A percentile compares a stretch with the other conserved stretches of the same genome.
phyloP scores from a whole-genome alignment of 2,888 invertebrate genomes.

The Frankliniella fusca region DNA sequence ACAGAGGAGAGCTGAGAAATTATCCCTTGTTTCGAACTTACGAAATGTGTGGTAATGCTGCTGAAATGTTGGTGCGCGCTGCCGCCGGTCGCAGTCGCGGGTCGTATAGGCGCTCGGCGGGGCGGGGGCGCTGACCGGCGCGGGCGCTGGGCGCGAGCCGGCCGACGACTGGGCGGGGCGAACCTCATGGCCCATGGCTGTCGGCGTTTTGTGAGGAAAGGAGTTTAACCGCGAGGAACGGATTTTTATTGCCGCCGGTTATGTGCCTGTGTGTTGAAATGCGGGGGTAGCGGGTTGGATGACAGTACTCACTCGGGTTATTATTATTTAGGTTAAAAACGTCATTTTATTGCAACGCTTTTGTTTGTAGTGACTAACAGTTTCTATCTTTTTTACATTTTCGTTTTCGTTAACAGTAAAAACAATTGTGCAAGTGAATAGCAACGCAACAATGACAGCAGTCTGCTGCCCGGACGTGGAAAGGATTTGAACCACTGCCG shows the following conservation, averaged over 20 bases:
- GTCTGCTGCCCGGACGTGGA: background rate
- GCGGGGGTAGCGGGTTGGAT: background rate
- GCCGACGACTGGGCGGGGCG: too few relatives aligned
- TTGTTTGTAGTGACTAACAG: background rate
- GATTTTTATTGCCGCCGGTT: background rate
- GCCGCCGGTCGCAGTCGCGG: too few relatives aligned
- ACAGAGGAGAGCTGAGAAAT: too few relatives aligned
- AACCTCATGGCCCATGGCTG: background rate
- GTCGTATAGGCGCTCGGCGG: too few relatives aligned
- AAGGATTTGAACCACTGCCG: background rate
- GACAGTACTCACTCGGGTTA: background rate
- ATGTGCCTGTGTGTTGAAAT: background rate
- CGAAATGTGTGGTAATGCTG: too few relatives aligned
- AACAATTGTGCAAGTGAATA: conserved; percentile 5
- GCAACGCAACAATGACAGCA: background rate
- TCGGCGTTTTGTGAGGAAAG: background rate
- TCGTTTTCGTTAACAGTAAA: background rate
- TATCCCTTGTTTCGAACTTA: too few relatives aligned
- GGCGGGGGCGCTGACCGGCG: too few relatives aligned
- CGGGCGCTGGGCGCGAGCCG: too few relatives aligned
- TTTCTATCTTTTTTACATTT: conserved; percentile 15
- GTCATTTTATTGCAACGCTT: background rate
- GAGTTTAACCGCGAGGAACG: background rate
- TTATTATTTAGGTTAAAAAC: background rate
- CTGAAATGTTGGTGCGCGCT: too few relatives aligned